Conservation (phyloP, 2,113 vertebrate genomes). For the Pogona vitticeps region DNA sequence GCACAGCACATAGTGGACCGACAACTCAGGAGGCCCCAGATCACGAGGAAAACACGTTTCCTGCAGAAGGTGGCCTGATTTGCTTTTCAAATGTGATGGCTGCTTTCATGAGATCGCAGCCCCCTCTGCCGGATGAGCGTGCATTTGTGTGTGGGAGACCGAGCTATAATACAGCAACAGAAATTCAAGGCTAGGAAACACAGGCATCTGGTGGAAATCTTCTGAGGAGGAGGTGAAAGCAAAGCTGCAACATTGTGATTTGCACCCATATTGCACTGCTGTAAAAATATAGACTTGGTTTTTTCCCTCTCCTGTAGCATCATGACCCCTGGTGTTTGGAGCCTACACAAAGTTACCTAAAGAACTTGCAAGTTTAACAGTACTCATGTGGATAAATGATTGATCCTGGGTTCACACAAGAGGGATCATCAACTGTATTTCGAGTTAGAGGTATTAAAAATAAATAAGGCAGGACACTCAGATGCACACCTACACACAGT, state of each 20-base stretch:
- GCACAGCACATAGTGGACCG: not conserved
- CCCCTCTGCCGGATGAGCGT: slow-evolving; percentile 70
- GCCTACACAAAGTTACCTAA: too few species aligned
- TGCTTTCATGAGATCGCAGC: slow-evolving; percentile 48
- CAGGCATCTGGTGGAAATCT: not conserved
- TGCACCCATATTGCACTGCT: too few species aligned
- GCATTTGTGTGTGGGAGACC: not conserved
- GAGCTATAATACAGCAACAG: not conserved
- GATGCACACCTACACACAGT: too few species aligned
- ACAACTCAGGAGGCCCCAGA: not conserved
- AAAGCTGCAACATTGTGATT: not conserved
- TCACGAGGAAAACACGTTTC: slow-evolving; percentile 33
- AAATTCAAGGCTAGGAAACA: not conserved
- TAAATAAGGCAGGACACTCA: too few species aligned
- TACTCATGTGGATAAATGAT: too few species aligned
- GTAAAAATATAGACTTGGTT: too few species aligned
- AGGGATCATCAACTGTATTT: too few species aligned
- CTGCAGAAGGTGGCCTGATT: not conserved
- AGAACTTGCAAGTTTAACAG: too few species aligned
- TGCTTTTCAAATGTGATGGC: not conserved
- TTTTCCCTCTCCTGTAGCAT: too few species aligned
- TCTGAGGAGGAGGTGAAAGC: not conserved
- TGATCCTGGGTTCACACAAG: too few species aligned
- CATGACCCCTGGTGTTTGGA: too few species aligned
- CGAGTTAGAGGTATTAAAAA: too few species aligned